phyloP scores from a whole-genome alignment of 2,113 vertebrate species.

The Cryptomyrus ogoouensis region DNA sequence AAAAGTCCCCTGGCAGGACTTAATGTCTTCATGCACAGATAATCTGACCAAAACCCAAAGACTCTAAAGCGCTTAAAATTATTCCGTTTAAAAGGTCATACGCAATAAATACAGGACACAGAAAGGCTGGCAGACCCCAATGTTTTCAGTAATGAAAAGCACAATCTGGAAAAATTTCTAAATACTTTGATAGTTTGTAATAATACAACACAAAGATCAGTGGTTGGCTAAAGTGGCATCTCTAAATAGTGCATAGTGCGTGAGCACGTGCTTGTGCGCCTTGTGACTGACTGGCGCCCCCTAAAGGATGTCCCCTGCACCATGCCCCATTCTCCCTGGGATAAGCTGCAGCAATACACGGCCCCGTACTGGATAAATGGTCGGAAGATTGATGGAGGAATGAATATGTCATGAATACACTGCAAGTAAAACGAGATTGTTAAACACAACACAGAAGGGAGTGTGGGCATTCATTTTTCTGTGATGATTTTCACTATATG shows the following conservation, averaged over 20 bases:
- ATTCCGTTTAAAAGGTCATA: background rate
- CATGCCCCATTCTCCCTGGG: background rate
- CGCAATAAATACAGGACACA: background rate
- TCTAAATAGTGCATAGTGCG: background rate
- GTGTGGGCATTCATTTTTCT: background rate
- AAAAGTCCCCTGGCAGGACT: background rate
- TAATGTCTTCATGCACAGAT: background rate
- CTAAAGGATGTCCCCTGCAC: background rate
- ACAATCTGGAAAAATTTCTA: background rate
- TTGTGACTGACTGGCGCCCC: background rate
- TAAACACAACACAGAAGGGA: background rate
- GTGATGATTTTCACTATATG: background rate
- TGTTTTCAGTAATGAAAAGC: background rate
- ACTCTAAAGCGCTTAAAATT: background rate
- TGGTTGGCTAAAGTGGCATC: background rate
- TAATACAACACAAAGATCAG: background rate
- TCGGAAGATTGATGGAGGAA: background rate
- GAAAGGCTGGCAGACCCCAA: background rate
- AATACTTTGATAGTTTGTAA: background rate
- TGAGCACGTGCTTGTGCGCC: background rate
- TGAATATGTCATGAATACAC: background rate
- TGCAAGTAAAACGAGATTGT: background rate
- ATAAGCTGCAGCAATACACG: background rate
- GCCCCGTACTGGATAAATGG: background rate
- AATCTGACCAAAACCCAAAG: background rate